These are phyloP conservation scores for Oncorhynchus kisutch DNA, from an alignment of 2,113 vertebrate genomes.

Conservation along the genomic window DNA sequence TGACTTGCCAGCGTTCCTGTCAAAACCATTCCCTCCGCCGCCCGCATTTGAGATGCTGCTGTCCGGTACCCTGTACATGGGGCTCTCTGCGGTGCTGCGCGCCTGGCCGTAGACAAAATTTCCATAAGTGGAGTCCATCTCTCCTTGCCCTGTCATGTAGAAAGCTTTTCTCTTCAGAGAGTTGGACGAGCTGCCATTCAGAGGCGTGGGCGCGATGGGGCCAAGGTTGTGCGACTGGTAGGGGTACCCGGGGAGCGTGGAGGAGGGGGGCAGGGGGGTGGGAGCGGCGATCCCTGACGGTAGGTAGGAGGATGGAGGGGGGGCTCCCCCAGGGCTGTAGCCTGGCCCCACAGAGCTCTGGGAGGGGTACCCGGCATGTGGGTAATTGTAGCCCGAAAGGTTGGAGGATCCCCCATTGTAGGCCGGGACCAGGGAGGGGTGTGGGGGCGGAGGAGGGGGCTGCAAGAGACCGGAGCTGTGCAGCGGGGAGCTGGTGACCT, in stretches of 20 bases:
- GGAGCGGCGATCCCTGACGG: constrained; percentile 93
- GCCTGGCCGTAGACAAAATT: constrained; percentile 91
- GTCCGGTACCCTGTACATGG: constrained; percentile 94
- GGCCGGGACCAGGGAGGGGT: constrained; percentile 85
- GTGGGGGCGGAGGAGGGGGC: constrained; percentile 79
- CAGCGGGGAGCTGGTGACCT: constrained; percentile 86
- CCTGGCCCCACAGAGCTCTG: constrained; percentile 88
- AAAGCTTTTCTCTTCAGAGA: constrained; percentile 96
- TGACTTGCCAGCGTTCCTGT: constrained; percentile 85
- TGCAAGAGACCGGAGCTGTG: constrained; percentile 91
- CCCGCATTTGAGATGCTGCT: constrained; percentile 87
- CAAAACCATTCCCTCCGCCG: constrained; percentile 86
- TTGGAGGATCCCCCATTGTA: constrained; percentile 91
- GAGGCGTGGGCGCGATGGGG: constrained; percentile 85
- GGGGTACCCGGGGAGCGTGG: constrained; percentile 89
- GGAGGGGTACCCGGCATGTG: constrained; percentile 87
- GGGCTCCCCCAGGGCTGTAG: constrained; percentile 91
- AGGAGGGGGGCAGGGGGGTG: constrained; percentile 88
- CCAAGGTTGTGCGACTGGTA: constrained; percentile 93
- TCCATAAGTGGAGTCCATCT: constrained; percentile 91
- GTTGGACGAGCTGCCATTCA: constrained; percentile 87
- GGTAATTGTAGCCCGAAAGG: constrained; percentile 92
- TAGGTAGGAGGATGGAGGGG: constrained; percentile 89
- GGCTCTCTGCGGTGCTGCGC: constrained; percentile 87
- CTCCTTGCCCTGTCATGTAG: constrained; percentile 92